Conservation (phyloP, 1,140 invertebrate species). For the Ericerus pela region DNA sequence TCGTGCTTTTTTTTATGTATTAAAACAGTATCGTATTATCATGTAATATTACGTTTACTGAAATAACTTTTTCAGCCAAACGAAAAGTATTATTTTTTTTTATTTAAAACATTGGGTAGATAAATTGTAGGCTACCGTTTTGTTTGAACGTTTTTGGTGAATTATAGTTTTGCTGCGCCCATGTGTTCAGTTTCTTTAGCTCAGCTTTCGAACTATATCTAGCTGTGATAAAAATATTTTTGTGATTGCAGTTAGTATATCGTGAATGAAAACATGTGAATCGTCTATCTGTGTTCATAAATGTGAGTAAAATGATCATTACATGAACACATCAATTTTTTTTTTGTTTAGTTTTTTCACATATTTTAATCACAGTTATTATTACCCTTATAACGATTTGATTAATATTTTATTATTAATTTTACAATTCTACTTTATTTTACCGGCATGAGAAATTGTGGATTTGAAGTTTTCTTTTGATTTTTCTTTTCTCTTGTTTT, state of each 20-base stretch:
- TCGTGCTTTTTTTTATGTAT: no score
- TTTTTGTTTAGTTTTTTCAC: background rate
- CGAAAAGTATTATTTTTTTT: background rate
- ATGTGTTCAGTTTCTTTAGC: background rate
- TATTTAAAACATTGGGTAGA: background rate
- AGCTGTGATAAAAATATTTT: slow-evolving; percentile 6
- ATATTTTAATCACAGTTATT: background rate
- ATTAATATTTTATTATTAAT: background rate
- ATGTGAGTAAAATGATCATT: background rate
- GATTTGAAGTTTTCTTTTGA: no score
- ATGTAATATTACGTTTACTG: background rate
- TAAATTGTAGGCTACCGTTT: background rate
- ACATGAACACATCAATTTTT: background rate
- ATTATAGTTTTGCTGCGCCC: background rate
- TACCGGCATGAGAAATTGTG: no score
- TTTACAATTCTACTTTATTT: background rate
- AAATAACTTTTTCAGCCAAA: background rate
- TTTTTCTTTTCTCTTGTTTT: no score
- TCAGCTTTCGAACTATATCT: background rate
- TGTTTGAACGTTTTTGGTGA: background rate
- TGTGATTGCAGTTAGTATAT: background rate
- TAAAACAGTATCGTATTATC: background rate
- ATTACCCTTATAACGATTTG: no score
- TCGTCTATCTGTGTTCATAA: no score
- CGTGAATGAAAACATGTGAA: no score